Conservation (phyloP, 30 jellyfish, hydroid and myxozoan species). For the Pseudorhiza aurosa region DNA sequence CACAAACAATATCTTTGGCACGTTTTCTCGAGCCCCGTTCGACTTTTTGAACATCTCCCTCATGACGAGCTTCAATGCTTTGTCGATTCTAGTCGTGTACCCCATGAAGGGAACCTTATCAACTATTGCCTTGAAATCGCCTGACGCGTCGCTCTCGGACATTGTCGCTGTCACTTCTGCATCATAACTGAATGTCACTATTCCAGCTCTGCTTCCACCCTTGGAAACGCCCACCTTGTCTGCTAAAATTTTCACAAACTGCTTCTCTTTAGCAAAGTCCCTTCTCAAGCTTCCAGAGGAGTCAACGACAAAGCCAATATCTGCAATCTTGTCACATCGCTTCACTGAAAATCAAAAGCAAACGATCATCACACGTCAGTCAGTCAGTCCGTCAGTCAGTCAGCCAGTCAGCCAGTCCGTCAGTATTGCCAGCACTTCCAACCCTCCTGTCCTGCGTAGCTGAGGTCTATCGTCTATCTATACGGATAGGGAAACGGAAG, state of each 20-base stretch:
- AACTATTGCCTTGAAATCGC: conserved; percentile 67
- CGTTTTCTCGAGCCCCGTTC: conserved; percentile 68
- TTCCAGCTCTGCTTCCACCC: conserved; percentile 89
- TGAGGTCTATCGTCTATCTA: no score
- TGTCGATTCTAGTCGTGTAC: conserved; percentile 84
- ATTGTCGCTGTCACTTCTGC: conserved; percentile 76
- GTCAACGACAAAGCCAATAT: conserved; percentile 82
- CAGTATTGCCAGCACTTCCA: no score
- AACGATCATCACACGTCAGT: no score
- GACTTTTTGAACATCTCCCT: conserved; percentile 58
- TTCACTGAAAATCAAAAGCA: background rate
- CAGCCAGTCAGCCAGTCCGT: no score
- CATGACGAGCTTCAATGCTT: conserved; percentile 69
- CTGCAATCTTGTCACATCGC: conserved; percentile 5
- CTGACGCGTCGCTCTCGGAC: conserved; percentile 24
- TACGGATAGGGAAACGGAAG: no score
- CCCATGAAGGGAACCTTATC: conserved; percentile 82
- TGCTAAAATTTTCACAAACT: conserved; percentile 76
- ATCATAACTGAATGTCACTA: conserved; percentile 73
- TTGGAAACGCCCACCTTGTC: conserved; percentile 55
- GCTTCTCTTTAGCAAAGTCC: conserved; percentile 78
- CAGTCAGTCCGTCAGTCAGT: no score
- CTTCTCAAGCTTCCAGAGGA: conserved; percentile 82
- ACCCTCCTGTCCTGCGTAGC: no score
- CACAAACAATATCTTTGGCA: conserved; percentile 63